A percentile compares a stretch with the other conserved stretches of the same genome.
phyloP scores from a whole-genome alignment of 2,888 invertebrate genomes.

The Tinea pellionella region DNA sequence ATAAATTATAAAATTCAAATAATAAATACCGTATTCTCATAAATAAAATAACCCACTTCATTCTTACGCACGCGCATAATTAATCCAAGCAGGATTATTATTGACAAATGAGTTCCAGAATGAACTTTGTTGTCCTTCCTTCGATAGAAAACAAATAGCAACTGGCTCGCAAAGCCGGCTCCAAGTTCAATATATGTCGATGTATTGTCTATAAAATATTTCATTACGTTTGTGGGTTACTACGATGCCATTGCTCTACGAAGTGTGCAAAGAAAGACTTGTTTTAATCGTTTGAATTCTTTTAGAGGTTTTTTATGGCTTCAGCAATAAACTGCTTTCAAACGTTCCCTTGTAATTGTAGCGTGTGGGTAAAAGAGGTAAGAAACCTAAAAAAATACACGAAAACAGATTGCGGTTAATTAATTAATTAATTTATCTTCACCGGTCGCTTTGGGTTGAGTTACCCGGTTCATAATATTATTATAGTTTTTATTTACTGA shows the following conservation, averaged over 20 bases:
- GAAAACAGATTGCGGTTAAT: too few relatives aligned
- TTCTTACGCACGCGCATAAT: not conserved
- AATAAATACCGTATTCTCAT: not conserved
- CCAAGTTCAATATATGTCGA: slow-evolving; percentile 33
- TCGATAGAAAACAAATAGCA: slow-evolving; percentile 35
- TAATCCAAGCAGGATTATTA: not conserved
- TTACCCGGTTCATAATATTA: too few relatives aligned
- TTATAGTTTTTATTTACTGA: too few relatives aligned
- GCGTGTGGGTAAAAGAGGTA: too few relatives aligned
- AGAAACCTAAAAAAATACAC: too few relatives aligned
- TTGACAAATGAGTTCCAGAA: slow-evolving; percentile 15
- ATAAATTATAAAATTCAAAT: too few relatives aligned
- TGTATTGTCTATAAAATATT: slow-evolving; percentile 39
- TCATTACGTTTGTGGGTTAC: slow-evolving; percentile 26
- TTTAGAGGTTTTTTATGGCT: slow-evolving; percentile 3
- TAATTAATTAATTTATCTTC: too few relatives aligned
- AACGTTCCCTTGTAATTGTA: not conserved
- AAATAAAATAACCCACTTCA: not conserved
- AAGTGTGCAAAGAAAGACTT: slow-evolving; percentile 4
- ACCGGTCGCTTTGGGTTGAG: too few relatives aligned
- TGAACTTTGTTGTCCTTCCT: slow-evolving; percentile 29
- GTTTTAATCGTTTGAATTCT: slow-evolving; percentile 12
- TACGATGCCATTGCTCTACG: not conserved
- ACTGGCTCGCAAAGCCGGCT: slow-evolving; percentile 27
- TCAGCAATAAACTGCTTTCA: not conserved